These are phyloP conservation scores for Abramis brama DNA, from an alignment of 2,113 vertebrate species.

Conservation along the genomic window DNA sequence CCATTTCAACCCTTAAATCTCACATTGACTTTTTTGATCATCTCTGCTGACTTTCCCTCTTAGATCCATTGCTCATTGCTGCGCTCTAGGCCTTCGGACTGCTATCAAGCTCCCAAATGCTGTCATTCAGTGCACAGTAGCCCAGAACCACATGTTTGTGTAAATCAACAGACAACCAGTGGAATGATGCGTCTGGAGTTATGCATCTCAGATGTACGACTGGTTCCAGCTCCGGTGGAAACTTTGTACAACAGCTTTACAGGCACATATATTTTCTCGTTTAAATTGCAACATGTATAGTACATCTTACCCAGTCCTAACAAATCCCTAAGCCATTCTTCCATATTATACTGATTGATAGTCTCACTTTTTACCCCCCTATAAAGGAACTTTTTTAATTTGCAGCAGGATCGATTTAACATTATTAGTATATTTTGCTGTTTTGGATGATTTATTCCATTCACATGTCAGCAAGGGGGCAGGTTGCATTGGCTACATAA, in stretches of 20 bases:
- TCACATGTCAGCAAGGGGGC: constrained; percentile 38
- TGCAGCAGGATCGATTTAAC: constrained; percentile 22
- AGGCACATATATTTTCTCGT: constrained; percentile 42
- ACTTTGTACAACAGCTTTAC: constrained; percentile 47
- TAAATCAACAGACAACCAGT: constrained; percentile 56
- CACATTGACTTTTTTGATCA: not conserved
- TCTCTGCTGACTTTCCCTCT: constrained; percentile 6
- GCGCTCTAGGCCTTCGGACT: not conserved
- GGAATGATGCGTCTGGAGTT: constrained; percentile 42
- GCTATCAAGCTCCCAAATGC: constrained; percentile 14
- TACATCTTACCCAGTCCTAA: constrained; percentile 56
- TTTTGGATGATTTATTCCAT: constrained; percentile 43
- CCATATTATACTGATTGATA: constrained; percentile 67
- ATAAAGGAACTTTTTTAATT: constrained; percentile 31
- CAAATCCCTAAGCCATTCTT: constrained; percentile 57
- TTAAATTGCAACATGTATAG: constrained; percentile 46
- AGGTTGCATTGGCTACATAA: constrained; percentile 9
- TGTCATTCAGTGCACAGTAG: constrained; percentile 52
- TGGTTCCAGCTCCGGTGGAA: constrained; percentile 62
- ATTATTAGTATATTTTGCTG: constrained; percentile 27
- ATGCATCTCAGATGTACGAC: constrained; percentile 71
- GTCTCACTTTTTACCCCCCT: constrained; percentile 60
- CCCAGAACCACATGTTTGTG: constrained; percentile 49
- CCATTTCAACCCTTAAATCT: not conserved
- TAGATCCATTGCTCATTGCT: not conserved